A percentile compares a stretch with the other conserved stretches of the same genome.
Evolutionary conservation across 1,140 invertebrate genomes (phyloP).

Genomic region (Drosophila nasuta): DNA sequence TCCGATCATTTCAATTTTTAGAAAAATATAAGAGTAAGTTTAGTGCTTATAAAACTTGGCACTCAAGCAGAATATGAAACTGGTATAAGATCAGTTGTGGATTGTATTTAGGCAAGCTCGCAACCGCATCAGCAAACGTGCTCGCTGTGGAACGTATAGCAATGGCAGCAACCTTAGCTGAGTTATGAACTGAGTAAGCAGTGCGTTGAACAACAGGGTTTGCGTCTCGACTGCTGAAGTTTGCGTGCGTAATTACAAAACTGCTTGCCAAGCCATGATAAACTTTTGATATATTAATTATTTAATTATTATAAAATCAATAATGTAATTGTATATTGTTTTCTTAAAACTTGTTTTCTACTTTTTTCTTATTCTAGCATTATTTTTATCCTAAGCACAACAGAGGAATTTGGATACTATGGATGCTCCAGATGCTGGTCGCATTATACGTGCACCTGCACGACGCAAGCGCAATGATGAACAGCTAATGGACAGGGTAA

Average conservation of each 20-base stretch:
- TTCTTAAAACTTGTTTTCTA: too few relatives aligned
- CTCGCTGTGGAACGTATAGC: constrained; percentile 14
- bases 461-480: constrained; percentile 80
- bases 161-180: constrained; percentile 12
- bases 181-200: neutral
- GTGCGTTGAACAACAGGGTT: constrained; percentile 22
- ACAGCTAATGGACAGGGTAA: constrained; percentile 78
- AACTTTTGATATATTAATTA: neutral
- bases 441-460: constrained; percentile 77
- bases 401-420: constrained; percentile 44
- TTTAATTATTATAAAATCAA: neutral
- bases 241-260: neutral
- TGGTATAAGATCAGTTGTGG: constrained; percentile 16
- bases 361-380: neutral
- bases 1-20: neutral
- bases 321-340: neutral
- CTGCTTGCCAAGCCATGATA: neutral
- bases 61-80: neutral
- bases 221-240: constrained; percentile 15
- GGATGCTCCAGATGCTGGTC: constrained; percentile 74
- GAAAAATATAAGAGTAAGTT: neutral
- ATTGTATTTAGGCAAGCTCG: constrained; percentile 14
- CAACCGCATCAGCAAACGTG: constrained; percentile 7
- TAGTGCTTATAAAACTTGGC: neutral
- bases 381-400: constrained; percentile 7